Evolutionary conservation across 1,140 invertebrate genomes (phyloP).

Genomic region (Drosophila kikkawai): DNA sequence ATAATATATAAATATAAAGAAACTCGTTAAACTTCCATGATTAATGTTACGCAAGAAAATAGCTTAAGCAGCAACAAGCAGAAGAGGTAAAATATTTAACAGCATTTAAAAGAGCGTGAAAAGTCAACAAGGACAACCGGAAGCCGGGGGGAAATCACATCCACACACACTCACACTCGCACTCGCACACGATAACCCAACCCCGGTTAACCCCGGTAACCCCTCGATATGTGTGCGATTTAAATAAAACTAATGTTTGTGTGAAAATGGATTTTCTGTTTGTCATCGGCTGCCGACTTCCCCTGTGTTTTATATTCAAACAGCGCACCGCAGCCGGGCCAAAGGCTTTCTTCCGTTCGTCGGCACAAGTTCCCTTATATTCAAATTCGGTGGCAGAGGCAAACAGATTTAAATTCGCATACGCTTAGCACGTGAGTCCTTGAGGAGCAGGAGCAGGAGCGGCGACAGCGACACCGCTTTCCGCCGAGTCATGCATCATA

Average conservation of each 20-base stretch:
- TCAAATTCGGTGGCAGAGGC: conserved; percentile 62
- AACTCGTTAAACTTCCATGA: conserved; percentile 40
- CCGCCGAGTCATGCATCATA: conserved; percentile 82
- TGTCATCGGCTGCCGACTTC: conserved; percentile 72
- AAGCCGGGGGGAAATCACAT: conserved; percentile 37
- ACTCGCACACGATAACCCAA: conserved; percentile 39
- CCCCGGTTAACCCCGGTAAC: conserved; percentile 54
- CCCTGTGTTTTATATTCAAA: conserved; percentile 78
- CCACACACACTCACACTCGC: conserved; percentile 30
- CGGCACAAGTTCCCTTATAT: conserved; percentile 45
- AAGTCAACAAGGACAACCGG: conserved; percentile 76
- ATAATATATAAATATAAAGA: not conserved
- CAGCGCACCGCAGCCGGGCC: conserved; percentile 60
- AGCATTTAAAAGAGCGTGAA: conserved; percentile 83
- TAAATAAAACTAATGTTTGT: conserved; percentile 84
- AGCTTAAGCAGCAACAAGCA: conserved; percentile 19
- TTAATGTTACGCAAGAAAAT: conserved; percentile 47
- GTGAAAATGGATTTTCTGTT: conserved; percentile 83
- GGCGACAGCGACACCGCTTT: conserved; percentile 58
- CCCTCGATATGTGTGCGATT: conserved; percentile 58
- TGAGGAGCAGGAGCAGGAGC: conserved; percentile 45
- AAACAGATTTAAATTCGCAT: conserved; percentile 78
- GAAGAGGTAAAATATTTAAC: conserved; percentile 57
- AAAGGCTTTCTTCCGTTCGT: conserved; percentile 58
- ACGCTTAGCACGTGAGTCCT: conserved; percentile 72